Evolutionary conservation across 2,797 vertebrate species (phyloP).

Genomic region (Tadarida brasiliensis): DNA sequence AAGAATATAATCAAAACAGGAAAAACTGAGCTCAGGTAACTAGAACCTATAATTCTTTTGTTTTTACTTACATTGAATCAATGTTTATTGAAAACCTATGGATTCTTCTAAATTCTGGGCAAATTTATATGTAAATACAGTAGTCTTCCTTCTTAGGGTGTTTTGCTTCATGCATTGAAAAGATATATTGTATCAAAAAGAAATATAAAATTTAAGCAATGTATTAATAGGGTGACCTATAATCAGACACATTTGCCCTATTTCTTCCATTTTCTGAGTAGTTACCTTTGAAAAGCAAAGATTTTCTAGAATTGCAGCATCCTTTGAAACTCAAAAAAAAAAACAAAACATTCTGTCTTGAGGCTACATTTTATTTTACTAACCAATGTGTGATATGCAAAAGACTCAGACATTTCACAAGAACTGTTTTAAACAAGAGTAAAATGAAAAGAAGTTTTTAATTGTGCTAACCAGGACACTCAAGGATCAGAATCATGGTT

Average conservation of each 20-base stretch:
- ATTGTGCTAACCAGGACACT: neutral
- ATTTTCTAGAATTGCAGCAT: neutral
- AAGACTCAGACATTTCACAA: neutral
- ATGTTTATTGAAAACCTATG: neutral
- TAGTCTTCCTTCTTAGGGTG: neutral
- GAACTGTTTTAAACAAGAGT: neutral
- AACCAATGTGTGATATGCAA: neutral
- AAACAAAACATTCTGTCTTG: neutral
- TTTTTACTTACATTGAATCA: neutral
- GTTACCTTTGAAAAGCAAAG: conserved; percentile 11
- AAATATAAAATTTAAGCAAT: neutral
- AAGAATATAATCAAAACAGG: conserved; percentile 12
- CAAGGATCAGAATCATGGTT: neutral
- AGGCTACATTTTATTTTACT: neutral
- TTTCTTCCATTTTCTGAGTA: neutral
- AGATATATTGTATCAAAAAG: neutral
- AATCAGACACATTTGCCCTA: neutral
- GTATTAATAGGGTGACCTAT: neutral
- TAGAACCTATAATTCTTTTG: neutral
- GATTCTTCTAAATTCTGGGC: neutral
- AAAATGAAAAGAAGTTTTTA: neutral
- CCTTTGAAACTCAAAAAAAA: conserved; percentile 41
- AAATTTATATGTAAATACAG: neutral
- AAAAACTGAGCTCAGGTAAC: neutral
- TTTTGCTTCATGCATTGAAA: conserved; percentile 1